A percentile compares a stretch with the other conserved stretches of the same genome.
Evolutionary conservation across 2,888 invertebrate species (phyloP).

Genomic region (Patella caerulea): DNA sequence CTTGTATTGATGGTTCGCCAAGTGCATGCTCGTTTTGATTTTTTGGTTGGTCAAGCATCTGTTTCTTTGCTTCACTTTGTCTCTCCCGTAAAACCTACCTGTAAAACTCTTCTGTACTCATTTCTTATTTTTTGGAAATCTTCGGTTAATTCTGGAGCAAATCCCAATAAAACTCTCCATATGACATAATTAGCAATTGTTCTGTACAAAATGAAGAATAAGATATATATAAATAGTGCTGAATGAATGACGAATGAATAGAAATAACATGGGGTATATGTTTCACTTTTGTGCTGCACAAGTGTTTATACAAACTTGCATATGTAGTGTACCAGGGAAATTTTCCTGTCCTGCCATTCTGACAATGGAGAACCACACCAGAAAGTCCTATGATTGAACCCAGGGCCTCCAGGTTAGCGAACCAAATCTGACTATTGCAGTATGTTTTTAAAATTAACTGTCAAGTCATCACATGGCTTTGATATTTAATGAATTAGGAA

Average conservation of each 20-base stretch:
- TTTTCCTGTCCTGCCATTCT: too few relatives aligned
- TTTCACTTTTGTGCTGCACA: too few relatives aligned
- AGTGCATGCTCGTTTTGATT: not conserved
- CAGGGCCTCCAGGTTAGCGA: too few relatives aligned
- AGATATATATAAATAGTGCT: not conserved
- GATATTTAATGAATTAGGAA: too few relatives aligned
- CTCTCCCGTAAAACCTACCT: conserved; percentile 43
- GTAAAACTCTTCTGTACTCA: conserved; percentile 60
- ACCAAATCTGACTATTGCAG: too few relatives aligned
- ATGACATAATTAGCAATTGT: conserved; percentile 83
- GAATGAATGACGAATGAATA: not conserved
- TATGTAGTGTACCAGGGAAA: too few relatives aligned
- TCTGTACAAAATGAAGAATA: conserved; percentile 65
- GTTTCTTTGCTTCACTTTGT: not conserved
- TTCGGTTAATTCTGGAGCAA: conserved; percentile 61
- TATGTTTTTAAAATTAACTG: too few relatives aligned
- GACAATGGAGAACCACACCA: too few relatives aligned
- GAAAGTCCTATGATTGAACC: too few relatives aligned
- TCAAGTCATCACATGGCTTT: too few relatives aligned
- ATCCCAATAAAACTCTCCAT: conserved; percentile 80
- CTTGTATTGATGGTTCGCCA: not conserved
- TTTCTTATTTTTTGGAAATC: conserved; percentile 52
- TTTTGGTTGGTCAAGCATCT: too few relatives aligned
- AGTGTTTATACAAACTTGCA: too few relatives aligned
- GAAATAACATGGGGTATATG: not conserved